A percentile compares a stretch with the other conserved stretches of the same genome.
phyloP scores from a whole-genome alignment of 1,140 invertebrate species.

The Patella vulgata region DNA sequence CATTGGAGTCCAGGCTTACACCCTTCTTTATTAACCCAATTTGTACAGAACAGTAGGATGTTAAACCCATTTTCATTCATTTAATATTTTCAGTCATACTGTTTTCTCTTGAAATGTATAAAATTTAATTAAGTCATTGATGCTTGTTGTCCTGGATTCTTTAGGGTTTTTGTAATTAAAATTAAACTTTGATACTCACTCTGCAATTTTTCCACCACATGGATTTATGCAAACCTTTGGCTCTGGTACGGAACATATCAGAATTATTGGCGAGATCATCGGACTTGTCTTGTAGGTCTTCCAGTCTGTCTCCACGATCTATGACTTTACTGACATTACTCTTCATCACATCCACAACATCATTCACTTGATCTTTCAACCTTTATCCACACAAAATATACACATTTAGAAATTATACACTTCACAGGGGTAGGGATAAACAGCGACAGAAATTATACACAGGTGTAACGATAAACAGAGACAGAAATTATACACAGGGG shows the following conservation, averaged over 20 bases:
- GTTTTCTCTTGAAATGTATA: no score
- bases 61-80: no score
- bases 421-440: neutral
- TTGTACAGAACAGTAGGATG: no score
- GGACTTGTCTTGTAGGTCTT: slow-evolving; percentile 71
- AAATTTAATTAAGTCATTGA: no score
- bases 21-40: no score
- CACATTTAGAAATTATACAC: neutral
- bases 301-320: slow-evolving; percentile 71
- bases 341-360: slow-evolving; percentile 72
- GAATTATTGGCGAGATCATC: slow-evolving; percentile 67
- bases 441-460: slow-evolving; percentile 1
- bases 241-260: slow-evolving; percentile 69
- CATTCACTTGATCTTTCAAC: slow-evolving; percentile 69
- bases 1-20: no score
- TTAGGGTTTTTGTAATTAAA: no score
- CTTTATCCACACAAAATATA: slow-evolving; percentile 20
- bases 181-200: slow-evolving; percentile 62
- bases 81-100: no score
- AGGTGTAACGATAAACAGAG: neutral
- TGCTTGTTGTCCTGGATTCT: no score
- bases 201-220: slow-evolving; percentile 71
- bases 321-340: slow-evolving; percentile 71
- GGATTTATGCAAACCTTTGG: slow-evolving; percentile 66
- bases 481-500: neutral